These are phyloP conservation scores for Podilymbus podiceps DNA, from an alignment of 2,113 vertebrate genomes.

Conservation along the genomic window DNA sequence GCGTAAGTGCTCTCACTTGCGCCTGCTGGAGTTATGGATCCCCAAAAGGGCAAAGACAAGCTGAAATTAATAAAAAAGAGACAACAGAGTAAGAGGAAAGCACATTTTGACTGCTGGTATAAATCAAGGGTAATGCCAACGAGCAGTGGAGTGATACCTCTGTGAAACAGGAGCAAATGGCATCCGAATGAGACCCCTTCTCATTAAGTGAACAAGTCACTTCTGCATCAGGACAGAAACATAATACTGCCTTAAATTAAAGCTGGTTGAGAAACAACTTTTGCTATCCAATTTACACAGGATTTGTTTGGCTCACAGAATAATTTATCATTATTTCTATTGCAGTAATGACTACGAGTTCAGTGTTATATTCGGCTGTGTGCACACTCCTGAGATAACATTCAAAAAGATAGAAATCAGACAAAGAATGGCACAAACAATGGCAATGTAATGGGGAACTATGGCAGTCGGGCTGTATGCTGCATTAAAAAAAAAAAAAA, in stretches of 20 bases:
- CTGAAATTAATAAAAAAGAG: not conserved
- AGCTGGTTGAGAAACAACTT: not conserved
- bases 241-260: not conserved
- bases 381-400: not conserved
- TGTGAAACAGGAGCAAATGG: not conserved
- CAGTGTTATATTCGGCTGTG: not conserved
- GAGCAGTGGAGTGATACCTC: not conserved
- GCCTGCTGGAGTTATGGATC: not conserved
- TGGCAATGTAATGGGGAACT: not conserved
- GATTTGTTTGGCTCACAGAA: not conserved
- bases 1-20: not conserved
- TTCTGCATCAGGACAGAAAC: not conserved
- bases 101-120: not conserved
- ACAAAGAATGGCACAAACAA: not conserved
- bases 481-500: not conserved
- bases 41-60: not conserved
- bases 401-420: not conserved
- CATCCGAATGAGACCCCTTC: not conserved
- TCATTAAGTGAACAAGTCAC: not conserved
- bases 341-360: not conserved
- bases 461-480: fast-evolving
- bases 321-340: not conserved
- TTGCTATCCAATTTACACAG: not conserved
- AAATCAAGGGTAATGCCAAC: slow-evolving; percentile 8
- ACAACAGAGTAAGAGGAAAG: not conserved